These are phyloP conservation scores for Brachyrhaphis roseni DNA, from an alignment of 2,797 vertebrate genomes.

Conservation along the genomic window DNA sequence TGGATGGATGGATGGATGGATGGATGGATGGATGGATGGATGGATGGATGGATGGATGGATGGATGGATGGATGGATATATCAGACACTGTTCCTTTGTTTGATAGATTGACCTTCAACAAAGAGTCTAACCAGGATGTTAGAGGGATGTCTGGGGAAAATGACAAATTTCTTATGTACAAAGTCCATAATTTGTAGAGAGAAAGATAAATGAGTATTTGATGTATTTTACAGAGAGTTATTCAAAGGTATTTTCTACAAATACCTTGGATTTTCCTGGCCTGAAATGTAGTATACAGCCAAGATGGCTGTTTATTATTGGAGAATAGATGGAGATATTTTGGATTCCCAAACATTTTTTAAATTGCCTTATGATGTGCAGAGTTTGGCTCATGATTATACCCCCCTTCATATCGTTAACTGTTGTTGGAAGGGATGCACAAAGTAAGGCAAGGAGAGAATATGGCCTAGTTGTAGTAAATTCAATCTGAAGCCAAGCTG, in stretches of 20 bases:
- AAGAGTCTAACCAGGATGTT: neutral
- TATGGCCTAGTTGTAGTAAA: neutral
- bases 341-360: neutral
- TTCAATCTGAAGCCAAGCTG: neutral
- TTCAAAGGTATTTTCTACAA: neutral
- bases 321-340: neutral
- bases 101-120: neutral
- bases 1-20: too few species aligned
- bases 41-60: too few species aligned
- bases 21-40: too few species aligned
- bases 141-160: neutral
- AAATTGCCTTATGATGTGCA: neutral
- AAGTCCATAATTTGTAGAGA: neutral
- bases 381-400: neutral
- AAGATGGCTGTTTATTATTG: neutral
- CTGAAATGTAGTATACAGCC: neutral
- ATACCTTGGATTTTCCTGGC: neutral
- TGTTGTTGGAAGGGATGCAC: neutral
- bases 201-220: neutral
- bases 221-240: neutral
- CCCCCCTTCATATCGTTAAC: neutral
- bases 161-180: neutral
- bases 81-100: neutral
- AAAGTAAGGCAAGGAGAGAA: neutral
- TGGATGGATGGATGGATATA: too few species aligned